Conservation (phyloP, 2,797 vertebrate species). For the Brachymystax lenok region DNA sequence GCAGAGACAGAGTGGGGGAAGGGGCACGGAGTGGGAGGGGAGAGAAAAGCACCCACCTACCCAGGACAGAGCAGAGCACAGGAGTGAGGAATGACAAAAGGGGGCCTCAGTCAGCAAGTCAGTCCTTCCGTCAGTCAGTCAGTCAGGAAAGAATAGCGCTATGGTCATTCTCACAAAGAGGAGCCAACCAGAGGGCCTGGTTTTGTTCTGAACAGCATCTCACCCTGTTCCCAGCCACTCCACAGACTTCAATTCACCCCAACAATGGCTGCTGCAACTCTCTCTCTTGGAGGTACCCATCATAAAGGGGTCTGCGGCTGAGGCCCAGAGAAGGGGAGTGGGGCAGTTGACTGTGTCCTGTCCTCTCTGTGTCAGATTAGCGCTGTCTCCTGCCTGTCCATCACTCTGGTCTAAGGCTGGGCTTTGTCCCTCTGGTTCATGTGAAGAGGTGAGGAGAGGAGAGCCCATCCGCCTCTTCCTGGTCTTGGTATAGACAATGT, state of each 20-base stretch:
- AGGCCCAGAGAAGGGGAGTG: neutral
- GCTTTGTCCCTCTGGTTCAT: neutral
- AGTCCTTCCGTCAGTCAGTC: conserved; percentile 48
- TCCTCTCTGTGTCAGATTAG: neutral
- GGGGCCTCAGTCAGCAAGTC: conserved; percentile 56
- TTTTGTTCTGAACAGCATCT: conserved; percentile 41
- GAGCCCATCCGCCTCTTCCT: neutral
- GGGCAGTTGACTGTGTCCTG: neutral
- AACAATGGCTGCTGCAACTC: conserved; percentile 59
- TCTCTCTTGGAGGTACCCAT: conserved; percentile 44
- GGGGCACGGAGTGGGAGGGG: conserved; percentile 43
- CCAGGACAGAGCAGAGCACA: conserved; percentile 63
- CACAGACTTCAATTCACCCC: conserved; percentile 45
- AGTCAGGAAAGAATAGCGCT: conserved; percentile 60
- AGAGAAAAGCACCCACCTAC: conserved; percentile 32
- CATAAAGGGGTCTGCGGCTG: neutral
- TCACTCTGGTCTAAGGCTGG: neutral
- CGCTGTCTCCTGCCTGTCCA: neutral
- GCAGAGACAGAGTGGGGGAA: conserved; percentile 68
- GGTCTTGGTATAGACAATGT: neutral
- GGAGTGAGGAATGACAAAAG: conserved; percentile 72
- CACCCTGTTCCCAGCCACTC: conserved; percentile 71
- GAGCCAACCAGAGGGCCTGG: conserved; percentile 47
- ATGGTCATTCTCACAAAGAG: conserved; percentile 66
- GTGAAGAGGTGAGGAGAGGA: neutral